These are phyloP conservation scores for Melanaphis sacchari DNA, from an alignment of 1,140 invertebrate genomes.

Conservation along the genomic window DNA sequence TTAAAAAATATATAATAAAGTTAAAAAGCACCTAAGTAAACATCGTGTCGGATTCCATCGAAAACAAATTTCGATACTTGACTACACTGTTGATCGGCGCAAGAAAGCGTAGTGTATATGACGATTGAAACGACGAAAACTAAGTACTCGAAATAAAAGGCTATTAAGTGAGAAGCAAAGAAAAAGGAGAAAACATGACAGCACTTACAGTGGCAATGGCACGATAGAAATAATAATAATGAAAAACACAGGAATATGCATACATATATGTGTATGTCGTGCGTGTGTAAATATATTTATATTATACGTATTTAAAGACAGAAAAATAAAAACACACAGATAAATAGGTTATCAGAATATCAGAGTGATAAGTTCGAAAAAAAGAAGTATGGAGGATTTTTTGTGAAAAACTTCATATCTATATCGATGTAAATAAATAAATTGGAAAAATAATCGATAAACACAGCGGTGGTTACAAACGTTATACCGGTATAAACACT, in stretches of 20 bases:
- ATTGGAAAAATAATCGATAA: not conserved
- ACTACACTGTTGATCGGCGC: not conserved
- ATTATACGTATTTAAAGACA: not conserved
- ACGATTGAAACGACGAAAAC: not conserved
- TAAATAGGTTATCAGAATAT: no score
- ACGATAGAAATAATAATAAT: not conserved
- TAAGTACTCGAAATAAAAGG: constrained; percentile 33
- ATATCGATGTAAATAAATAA: not conserved
- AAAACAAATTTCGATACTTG: not conserved
- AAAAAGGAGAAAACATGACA: not conserved
- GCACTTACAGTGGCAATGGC: not conserved
- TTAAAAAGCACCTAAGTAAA: constrained; percentile 24
- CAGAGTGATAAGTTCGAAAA: not conserved
- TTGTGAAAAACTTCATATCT: not conserved
- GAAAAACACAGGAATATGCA: not conserved
- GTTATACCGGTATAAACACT: not conserved
- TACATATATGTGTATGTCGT: not conserved
- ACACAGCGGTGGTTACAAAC: not conserved
- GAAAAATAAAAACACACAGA: not conserved
- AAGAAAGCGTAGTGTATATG: not conserved
- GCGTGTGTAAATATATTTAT: constrained; percentile 1
- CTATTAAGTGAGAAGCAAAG: not conserved
- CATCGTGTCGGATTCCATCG: not conserved
- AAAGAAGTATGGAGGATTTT: not conserved
- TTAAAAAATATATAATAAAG: not conserved